These are phyloP conservation scores for Trematocara caparti DNA, from an alignment of 2,797 vertebrate genomes.

Conservation along the genomic window DNA sequence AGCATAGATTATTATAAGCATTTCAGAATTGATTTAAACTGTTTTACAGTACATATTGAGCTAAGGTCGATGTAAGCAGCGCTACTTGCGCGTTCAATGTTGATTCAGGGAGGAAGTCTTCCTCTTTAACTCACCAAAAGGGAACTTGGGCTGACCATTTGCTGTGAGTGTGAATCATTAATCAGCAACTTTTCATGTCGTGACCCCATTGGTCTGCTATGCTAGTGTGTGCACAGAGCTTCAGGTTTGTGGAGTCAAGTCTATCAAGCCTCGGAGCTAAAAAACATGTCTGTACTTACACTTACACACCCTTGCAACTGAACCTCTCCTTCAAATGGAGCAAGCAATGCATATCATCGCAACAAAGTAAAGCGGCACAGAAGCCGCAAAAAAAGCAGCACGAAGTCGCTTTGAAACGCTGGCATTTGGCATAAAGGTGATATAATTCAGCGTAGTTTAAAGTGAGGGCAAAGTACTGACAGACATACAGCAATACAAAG, in stretches of 20 bases:
- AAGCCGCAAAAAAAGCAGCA: not conserved
- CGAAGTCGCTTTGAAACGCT: not conserved
- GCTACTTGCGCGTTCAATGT: not conserved
- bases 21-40: not conserved
- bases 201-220: not conserved
- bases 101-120: not conserved
- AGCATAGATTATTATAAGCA: not conserved
- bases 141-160: not conserved
- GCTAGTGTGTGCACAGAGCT: not conserved
- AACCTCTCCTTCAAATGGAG: not conserved
- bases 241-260: conserved; percentile 5
- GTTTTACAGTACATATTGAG: not conserved
- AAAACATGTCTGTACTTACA: conserved; percentile 50
- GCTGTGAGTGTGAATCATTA: not conserved
- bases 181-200: conserved; percentile 1
- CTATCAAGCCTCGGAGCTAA: conserved; percentile 36
- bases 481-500: conserved; percentile 3
- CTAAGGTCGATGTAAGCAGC: not conserved
- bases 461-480: conserved; percentile 5
- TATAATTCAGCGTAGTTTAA: not conserved
- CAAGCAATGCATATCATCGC: not conserved
- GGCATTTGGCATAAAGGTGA: not conserved
- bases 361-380: not conserved
- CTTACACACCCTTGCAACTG: not conserved
- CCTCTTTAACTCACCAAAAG: not conserved